Base-by-base conservation (phyloP, 2,888 invertebrate genomes). In the Colletes collaris region DNA sequence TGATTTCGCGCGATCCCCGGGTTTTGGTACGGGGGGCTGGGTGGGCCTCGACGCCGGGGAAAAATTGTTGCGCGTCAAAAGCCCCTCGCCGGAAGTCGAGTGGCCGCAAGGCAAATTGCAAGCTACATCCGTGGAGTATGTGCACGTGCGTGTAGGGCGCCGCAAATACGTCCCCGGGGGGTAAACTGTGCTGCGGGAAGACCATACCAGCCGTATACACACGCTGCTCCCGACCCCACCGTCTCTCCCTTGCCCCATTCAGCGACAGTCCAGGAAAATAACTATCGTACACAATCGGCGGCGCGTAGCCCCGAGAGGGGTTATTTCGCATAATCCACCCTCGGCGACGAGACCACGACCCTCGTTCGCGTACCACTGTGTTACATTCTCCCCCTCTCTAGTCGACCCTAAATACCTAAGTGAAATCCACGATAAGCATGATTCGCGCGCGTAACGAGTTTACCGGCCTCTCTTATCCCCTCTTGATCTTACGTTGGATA, bases 401-500 rank as follows among this genome's bases (percentile, higher is more conserved):
- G 37, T 40, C 71, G 55, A 75, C 85, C 87, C 88, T 87, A 89
- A 89, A 84, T 87, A 84, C 87, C 86, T 89, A 89, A 90, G 90
- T 90, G 89, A 89, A 90, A 89, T 89, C 88, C 88, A 87, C 88
- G 91, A 92, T 91, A 91, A 91, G 91, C 91, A 89, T 89, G 90
- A 90, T 90, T 90, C 90, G 87, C 86, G 82, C 89, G 85, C 90
- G 89, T 92, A 91, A 91, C 91, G 90, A 92, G 91, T 91, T 91
- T 91, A 91, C 91, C 90, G 91, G 82, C 73, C 65, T 69, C 79
- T 71, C 52, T 80, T 69, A 69, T 76, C 76, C 81, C 67, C 73
- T 73, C 73, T 73, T 69, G 68, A 73, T 79, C 79, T 71, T 73
- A 53, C 50, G 53, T 53, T 59, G 58, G 52, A 65, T 65, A 65